Base-by-base conservation (phyloP, 2,888 invertebrate genomes). In the Artemia sp. region DNA sequence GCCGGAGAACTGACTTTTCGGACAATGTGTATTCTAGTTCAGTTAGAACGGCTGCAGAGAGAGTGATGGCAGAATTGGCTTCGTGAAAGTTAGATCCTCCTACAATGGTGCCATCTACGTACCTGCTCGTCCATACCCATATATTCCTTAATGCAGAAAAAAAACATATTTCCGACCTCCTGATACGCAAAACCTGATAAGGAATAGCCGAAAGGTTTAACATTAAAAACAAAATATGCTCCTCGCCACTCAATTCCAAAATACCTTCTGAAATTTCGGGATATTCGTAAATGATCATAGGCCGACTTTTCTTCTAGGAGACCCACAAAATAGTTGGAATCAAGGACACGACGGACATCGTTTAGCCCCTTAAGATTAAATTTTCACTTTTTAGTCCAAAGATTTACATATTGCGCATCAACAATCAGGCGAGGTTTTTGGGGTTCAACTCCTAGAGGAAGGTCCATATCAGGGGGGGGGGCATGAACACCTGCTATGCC, bases 241-340 rank as follows among this genome's bases (percentile, higher is more conserved):
- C 10, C 64, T n/a, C 24, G n/a, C 11, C 64, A 58, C 64, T 19
- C 24, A 24, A 58, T 58, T 58, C 64, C 64, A 58, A 58, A 58
- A 10, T 58, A 58, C n/a, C 8, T 24, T 8, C 11, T n/a, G 14
- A 11, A 58, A 19, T 24, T 0, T 58, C 10, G n/a, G n/a, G n/a
- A n/a, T 58, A 10, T 19, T 24, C 8, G 1, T 19, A 8, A 58
- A 24, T 58, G 64, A 10, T 58, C 11, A 3, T 58, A 58, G 8
- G 64, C 64, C 10, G 64, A 58, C 64, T 24, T 58, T 58, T 58
- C 10, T 10, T 58, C 64, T 58, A 58, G 24, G 14, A 58, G 24
- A 10, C 64, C 64, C 8, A 58, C 14, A n/a, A n/a, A 58, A n/a
- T 24, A 58, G n/a, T 58, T n/a, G 11, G n/a, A 24, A 8, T 58